A percentile compares a stretch with the other conserved stretches of the same genome.
phyloP scores from a whole-genome alignment of 2,797 vertebrate genomes.

The Acipenser ruthenus region DNA sequence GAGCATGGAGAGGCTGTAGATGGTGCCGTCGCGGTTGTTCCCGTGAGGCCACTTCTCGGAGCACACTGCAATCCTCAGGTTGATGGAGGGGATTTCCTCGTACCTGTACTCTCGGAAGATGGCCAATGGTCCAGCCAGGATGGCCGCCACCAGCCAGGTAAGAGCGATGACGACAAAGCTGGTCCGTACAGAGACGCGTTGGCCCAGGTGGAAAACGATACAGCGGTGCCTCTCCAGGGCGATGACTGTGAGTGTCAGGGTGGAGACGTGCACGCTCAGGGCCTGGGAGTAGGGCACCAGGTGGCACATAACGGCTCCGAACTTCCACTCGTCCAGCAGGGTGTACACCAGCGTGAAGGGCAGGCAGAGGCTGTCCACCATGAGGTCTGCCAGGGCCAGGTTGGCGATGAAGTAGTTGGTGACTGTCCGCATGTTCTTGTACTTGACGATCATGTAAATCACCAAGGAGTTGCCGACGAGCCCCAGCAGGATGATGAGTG shows the following conservation, averaged over 20 bases:
- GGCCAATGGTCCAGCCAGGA: slow-evolving; percentile 77
- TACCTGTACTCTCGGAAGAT: slow-evolving; percentile 83
- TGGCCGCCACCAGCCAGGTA: slow-evolving; percentile 71
- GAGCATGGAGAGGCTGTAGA: slow-evolving; percentile 85
- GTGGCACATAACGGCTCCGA: slow-evolving; percentile 79
- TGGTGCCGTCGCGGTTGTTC: slow-evolving; percentile 75
- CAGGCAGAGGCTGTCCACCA: slow-evolving; percentile 81
- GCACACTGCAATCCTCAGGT: slow-evolving; percentile 79
- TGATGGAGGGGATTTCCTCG: slow-evolving; percentile 77
- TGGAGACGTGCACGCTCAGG: slow-evolving; percentile 82
- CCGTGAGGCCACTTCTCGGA: slow-evolving; percentile 83
- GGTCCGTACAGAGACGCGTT: slow-evolving; percentile 70
- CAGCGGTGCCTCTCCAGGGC: slow-evolving; percentile 84
- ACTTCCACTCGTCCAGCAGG: slow-evolving; percentile 83
- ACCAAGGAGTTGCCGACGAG: slow-evolving; percentile 79
- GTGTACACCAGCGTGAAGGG: slow-evolving; percentile 87
- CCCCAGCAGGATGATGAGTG: slow-evolving; percentile 80
- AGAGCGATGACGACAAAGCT: slow-evolving; percentile 75
- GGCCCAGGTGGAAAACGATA: slow-evolving; percentile 82
- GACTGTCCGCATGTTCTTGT: slow-evolving; percentile 83
- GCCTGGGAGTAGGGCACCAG: slow-evolving; percentile 83
- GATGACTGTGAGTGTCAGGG: slow-evolving; percentile 80
- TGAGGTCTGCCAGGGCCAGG: slow-evolving; percentile 81
- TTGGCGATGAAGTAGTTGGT: slow-evolving; percentile 92
- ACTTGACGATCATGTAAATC: slow-evolving; percentile 81